A percentile compares a stretch with the other conserved stretches of the same genome.
Conservation (phyloP, 2,797 vertebrate genomes). For the Knipowitschia caucasica region DNA sequence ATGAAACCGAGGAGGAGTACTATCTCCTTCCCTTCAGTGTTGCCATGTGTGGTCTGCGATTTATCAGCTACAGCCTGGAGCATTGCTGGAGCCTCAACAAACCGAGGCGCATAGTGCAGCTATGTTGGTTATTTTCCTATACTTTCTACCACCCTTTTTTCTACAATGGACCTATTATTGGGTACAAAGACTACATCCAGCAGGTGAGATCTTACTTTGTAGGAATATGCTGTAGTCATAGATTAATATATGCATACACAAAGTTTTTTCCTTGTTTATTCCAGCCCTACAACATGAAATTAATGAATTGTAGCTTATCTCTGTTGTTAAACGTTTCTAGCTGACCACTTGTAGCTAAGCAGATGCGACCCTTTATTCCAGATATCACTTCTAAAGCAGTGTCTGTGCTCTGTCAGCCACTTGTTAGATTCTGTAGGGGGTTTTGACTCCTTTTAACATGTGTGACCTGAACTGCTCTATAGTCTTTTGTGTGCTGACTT, state of each 20-base stretch:
- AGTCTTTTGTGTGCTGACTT: conserved; percentile 1
- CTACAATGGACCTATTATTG: conserved; percentile 92
- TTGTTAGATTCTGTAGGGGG: conserved; percentile 5
- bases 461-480: not conserved
- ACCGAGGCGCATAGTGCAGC: conserved; percentile 53
- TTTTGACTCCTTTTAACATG: conserved; percentile 5
- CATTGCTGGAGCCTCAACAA: conserved; percentile 75
- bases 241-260: not conserved
- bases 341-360: conserved; percentile 3
- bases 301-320: not conserved
- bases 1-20: conserved; percentile 84
- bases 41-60: conserved; percentile 88
- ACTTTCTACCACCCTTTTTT: conserved; percentile 94
- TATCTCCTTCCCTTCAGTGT: conserved; percentile 90
- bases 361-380: conserved; percentile 5
- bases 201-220: conserved; percentile 74
- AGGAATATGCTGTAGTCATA: conserved; percentile 4
- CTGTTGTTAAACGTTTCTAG: not conserved
- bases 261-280: not conserved
- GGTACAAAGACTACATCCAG: conserved; percentile 81
- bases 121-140: conserved; percentile 85
- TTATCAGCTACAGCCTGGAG: conserved; percentile 93
- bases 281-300: not conserved
- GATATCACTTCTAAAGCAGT: conserved; percentile 4
- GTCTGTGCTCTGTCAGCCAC: conserved; percentile 1